Evolutionary conservation across 2,113 vertebrate species (phyloP), one percentile per base, ranked within the genome.

Genomic region (Hystrix cristata): DNA sequence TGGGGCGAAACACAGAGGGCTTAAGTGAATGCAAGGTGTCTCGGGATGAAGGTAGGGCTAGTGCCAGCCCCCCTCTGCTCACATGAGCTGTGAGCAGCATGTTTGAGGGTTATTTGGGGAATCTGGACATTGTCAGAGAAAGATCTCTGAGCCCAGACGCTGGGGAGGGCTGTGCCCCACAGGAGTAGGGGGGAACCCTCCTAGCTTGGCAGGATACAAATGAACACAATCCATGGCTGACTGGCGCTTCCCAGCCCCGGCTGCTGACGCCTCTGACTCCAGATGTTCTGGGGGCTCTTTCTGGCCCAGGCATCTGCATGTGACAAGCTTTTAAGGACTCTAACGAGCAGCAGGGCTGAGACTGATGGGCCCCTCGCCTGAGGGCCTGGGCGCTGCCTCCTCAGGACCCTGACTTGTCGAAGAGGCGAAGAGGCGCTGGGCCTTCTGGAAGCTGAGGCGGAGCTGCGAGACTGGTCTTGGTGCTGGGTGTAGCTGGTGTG

Each of bases 371-470:
- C n/a, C 46, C 29, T 69, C 38, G 85, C 10, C 13, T 12, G 25
- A 76, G 67, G 43, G 53, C 6, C 84, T 34, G 51, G 65, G 65
- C 4, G 48, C 65, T 14, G n/a, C 5, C n/a, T 27, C 53, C 25
- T 25, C 13, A 14, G 51, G 85, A 31, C 38, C 9, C 31, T 34
- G 72, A 34, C n/a, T 53, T 48, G 21, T 64, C 3, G 0, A 34
- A 34, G n/a, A 19, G 57, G 21, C 3, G 0, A 34, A 34, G n/a
- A 19, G 57, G 21, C 29, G 79, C 48, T 27, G 67, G 6, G 76
- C 0, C 3, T 3, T 27, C 18, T 7, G 57, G 48, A 27, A 1
- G 34, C 43, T 18, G 10, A 16, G n/a, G 7, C 0, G n/a, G 53
- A 0, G 48, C 46, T n/a, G 80, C 2, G 25, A 48, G 5, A 0